Evolutionary conservation across 2,888 invertebrate species (phyloP).

Genomic region (Rhogogaster chlorosoma): DNA sequence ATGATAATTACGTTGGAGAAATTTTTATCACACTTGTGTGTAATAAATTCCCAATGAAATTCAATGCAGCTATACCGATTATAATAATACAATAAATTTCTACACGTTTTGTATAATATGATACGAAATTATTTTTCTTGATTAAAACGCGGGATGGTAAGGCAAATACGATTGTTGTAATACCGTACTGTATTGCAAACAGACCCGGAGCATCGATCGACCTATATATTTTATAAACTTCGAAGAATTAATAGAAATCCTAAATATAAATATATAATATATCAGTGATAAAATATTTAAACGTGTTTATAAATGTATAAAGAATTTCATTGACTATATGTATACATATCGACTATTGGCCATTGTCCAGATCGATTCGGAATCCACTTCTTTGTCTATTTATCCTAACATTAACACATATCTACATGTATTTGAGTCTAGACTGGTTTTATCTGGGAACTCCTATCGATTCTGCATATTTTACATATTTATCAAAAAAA

Average conservation of each 20-base stretch:
- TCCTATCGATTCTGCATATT: background rate
- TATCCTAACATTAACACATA: background rate
- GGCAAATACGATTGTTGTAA: too few species aligned
- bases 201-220: background rate
- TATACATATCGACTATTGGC: constrained; percentile 5
- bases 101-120: too few species aligned
- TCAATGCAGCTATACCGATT: too few species aligned
- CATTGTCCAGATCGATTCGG: constrained; percentile 38
- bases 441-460: background rate
- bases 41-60: too few species aligned
- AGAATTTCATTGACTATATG: background rate
- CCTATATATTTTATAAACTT: background rate
- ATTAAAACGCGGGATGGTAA: too few species aligned
- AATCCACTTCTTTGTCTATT: background rate
- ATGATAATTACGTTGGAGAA: too few species aligned
- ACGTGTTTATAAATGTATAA: background rate
- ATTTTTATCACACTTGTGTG: too few species aligned
- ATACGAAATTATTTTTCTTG: too few species aligned
- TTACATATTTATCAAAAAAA: background rate
- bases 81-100: too few species aligned
- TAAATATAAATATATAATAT: background rate
- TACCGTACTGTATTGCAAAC: background rate
- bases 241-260: constrained; percentile 8
- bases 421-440: too few species aligned
- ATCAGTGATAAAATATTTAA: background rate